Evolutionary conservation across 1,140 invertebrate genomes (phyloP), one percentile per base, ranked within the genome.

Genomic region (Drosophila pectinifera): DNA sequence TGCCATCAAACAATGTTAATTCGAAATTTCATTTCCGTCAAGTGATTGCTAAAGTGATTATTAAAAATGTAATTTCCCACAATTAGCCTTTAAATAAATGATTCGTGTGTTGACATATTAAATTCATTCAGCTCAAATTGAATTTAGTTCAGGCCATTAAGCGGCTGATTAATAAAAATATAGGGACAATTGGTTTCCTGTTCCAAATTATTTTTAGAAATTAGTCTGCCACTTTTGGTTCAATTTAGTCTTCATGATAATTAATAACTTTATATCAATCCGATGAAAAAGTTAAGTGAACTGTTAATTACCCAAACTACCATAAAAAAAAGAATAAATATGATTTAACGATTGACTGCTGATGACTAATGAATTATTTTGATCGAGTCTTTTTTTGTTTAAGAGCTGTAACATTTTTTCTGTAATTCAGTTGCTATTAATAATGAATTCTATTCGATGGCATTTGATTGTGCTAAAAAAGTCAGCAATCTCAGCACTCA

Each of bases 1-100:
- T 36, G 16, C 14, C 28, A 67, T 43, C 6, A 68, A 68, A 43
- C 43, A n/a, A 26, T 43, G 22, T 36, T 24, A 43, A 54, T 53
- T 36, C 28, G 4, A 22, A 46, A 65, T 41, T 13, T 26, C 1
- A 51, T 68, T 48, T 51, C 43, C 64, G 36, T 7, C n/a, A 36
- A 24, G 13, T 31, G 26, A 65, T 43, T 64, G 36, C 20, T 41
- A n/a, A 36, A 28, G 20, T 62, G n/a, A 64, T 43, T 64, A 59
- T 45, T 38, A 11, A 16, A 38, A 61, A 36, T 34, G 31, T 38
- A 34, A 65, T 65, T 42, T 13, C 14, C 49, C 13, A 53, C 49
- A 53, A 53, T 53, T 38, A n/a, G n/a, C 45, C 4, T 57, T 31
- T 8, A n/a, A 22, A 62, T 18, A 39, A 61, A 53, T 53, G 45